phyloP scores from a whole-genome alignment of 64 coral and sea anemone genomes.

The Montipora cactus region DNA sequence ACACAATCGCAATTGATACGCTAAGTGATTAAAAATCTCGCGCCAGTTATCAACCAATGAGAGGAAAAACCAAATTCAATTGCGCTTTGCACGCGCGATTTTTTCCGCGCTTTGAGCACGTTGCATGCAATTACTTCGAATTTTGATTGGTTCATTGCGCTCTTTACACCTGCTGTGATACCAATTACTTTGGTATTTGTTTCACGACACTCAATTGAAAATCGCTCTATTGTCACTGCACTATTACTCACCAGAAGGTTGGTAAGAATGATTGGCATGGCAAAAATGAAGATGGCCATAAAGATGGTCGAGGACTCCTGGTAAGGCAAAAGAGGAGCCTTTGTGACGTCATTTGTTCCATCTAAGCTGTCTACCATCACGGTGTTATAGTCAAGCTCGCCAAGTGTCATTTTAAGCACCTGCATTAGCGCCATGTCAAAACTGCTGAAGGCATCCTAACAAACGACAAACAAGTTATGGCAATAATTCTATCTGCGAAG shows the following conservation, averaged over 20 bases:
- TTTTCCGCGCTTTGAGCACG: no score
- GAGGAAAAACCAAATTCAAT: no score
- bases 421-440: constrained; percentile 47
- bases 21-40: no score
- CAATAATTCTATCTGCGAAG: no score
- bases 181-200: no score
- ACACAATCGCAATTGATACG: no score
- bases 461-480: background rate
- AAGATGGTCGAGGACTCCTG: constrained; percentile 29
- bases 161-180: no score
- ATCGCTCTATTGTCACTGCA: background rate
- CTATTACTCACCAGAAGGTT: constrained; percentile 73
- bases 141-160: no score
- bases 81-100: no score
- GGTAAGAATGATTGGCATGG: constrained; percentile 77
- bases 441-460: constrained; percentile 47
- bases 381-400: constrained; percentile 67
- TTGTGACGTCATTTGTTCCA: background rate
- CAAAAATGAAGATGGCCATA: constrained; percentile 56
- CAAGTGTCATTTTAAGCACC: constrained; percentile 73
- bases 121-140: no score
- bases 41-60: no score
- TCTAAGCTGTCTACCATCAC: constrained; percentile 51
- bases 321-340: constrained; percentile 49
- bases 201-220: no score